Base-by-base conservation (phyloP, 1,140 invertebrate species). In the Anoplophora glabripennis region DNA sequence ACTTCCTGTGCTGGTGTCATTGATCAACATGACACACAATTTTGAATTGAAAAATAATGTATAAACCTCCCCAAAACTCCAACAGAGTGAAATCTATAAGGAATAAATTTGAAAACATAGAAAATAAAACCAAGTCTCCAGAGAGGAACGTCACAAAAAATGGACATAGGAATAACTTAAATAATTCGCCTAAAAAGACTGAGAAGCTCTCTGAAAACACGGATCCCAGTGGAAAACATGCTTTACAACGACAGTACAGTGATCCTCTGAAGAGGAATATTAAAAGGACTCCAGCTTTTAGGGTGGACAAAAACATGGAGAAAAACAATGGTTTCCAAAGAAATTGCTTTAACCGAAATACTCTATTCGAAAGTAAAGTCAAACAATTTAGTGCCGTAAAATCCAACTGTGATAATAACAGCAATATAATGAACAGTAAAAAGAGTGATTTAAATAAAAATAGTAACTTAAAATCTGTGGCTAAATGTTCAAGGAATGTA, bases 281-380 rank as follows among this genome's bases (percentile, higher is more conserved):
- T n/a, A 83, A 84, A 55, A 72, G 83, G 55, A 83, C 80, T 21
- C 83, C 83, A 37, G 83, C 84, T 0, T 84, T 85, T 67, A 72
- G 84, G 4, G 79, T 82, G 59, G 83, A 84, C 54, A 74, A 78
- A 46, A 80, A 66, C 35, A 69, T 53, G 67, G 79, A 65, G 76
- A 79, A 68, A 70, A 76, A n/a, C 36, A 52, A 48, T 54, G 53
- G 14, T 15, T 60, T 64, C 49, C 58, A 70, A 38, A 68, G 69
- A 14, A 71, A 75, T 17, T 69, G 68, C 21, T 33, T 12, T 4
- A 62, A 62, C 40, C 38, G 59, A 54, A 64, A 57, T 42, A 65
- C 54, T 52, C 61, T 72, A 61, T 67, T 66, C 61, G 51, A 69
- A 67, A 58, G 57, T 52, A 63, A 71, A 67, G 35, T 74, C 14